Percentiles rank a stretch among this genome's conserved stretches.
Evolutionary conservation across 2,113 vertebrate species (phyloP).

Genomic region (Charina bottae): DNA sequence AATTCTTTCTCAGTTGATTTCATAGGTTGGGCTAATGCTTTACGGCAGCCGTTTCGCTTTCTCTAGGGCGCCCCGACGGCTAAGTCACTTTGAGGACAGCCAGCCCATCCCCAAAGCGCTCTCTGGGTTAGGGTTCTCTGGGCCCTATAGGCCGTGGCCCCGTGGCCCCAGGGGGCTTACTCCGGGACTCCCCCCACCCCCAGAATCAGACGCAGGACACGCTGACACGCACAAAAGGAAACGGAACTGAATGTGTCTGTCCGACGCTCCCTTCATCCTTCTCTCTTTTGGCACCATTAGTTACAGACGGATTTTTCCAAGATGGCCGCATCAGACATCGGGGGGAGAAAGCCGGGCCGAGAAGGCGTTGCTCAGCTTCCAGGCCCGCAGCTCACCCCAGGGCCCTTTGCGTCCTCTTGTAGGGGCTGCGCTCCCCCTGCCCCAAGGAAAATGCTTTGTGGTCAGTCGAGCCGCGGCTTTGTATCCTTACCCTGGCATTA

Average conservation of each 20-base stretch:
- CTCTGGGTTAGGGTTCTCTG: background rate
- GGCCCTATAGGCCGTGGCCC: no score
- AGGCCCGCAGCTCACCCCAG: background rate
- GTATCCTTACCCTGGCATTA: slow-evolving; percentile 11
- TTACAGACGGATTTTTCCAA: slow-evolving; percentile 36
- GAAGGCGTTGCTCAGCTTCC: background rate
- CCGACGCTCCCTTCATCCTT: background rate
- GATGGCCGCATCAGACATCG: slow-evolving; percentile 3
- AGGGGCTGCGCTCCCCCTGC: background rate
- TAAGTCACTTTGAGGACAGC: background rate
- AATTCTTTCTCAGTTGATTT: background rate
- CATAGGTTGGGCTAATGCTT: background rate
- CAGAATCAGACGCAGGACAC: background rate
- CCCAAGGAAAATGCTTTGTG: background rate
- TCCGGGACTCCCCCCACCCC: accelerated
- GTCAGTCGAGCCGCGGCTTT: background rate
- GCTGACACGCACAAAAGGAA: no score
- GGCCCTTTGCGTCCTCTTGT: slow-evolving; percentile 4
- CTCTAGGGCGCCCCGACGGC: background rate
- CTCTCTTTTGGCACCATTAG: slow-evolving; percentile 40
- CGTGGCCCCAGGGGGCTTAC: background rate
- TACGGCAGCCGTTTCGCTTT: background rate
- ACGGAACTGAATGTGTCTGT: no score
- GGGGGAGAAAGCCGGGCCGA: background rate
- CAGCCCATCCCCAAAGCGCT: background rate